A percentile compares a stretch with the other conserved stretches of the same genome.
Evolutionary conservation across 2,888 invertebrate genomes (phyloP).

Genomic region (Anthophora plumipes): DNA sequence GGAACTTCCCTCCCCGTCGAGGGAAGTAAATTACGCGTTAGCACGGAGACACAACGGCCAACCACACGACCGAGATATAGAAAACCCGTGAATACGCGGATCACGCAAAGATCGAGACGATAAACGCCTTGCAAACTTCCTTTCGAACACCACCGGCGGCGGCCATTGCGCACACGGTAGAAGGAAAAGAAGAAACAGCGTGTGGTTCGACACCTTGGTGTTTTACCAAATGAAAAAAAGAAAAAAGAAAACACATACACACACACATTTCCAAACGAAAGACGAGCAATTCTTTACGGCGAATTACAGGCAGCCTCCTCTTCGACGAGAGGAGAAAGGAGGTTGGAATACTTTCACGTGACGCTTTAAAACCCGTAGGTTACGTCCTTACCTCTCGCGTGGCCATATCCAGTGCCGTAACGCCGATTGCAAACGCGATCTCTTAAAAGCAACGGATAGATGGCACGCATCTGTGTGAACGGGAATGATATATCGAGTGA

Average conservation of each 20-base stretch:
- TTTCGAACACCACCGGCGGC: conserved; percentile 2
- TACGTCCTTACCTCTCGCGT: conserved; percentile 30
- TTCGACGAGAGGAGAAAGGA: conserved; percentile 49
- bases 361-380: conserved; percentile 25
- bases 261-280: too few species aligned
- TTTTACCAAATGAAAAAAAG: too few species aligned
- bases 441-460: not conserved
- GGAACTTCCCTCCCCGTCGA: conserved; percentile 17
- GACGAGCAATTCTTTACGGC: conserved; percentile 35
- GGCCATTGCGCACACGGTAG: not conserved
- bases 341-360: conserved; percentile 48
- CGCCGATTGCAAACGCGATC: not conserved
- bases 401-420: conserved; percentile 18
- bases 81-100: conserved; percentile 23
- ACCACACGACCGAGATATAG: conserved; percentile 5
- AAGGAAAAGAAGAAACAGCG: not conserved
- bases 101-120: conserved; percentile 28
- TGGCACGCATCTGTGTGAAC: not conserved
- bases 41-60: conserved; percentile 16
- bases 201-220: conserved; percentile 17
- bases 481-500: not conserved
- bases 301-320: not conserved
- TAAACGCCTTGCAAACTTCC: not conserved
- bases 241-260: too few species aligned
- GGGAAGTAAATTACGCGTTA: conserved; percentile 48